Conservation (phyloP, 1,140 invertebrate genomes). For the Aphelinus certus region DNA sequence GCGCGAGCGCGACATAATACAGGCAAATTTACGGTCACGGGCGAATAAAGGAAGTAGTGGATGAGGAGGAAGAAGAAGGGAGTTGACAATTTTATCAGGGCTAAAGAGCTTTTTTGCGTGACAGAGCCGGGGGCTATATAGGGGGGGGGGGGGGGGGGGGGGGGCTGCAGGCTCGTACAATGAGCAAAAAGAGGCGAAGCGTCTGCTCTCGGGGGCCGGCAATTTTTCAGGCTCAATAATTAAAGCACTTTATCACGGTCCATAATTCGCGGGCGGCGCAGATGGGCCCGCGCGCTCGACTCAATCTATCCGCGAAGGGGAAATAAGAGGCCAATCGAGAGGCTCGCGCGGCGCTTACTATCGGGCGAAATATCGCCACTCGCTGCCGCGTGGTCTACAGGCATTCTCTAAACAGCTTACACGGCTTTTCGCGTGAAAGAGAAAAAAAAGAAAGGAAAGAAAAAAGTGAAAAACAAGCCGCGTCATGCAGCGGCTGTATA, state of each 20-base stretch:
- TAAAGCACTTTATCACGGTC: conserved; percentile 31
- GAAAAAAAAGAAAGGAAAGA: neutral
- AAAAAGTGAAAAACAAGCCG: neutral
- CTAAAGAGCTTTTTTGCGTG: neutral
- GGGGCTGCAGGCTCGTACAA: neutral
- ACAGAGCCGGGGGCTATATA: neutral
- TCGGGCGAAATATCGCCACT: conserved; percentile 28
- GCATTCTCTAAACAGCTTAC: conserved; percentile 22
- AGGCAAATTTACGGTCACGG: too few relatives aligned
- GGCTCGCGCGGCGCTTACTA: neutral
- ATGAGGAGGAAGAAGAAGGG: neutral
- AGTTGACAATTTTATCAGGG: conserved; percentile 7
- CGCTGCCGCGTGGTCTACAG: neutral
- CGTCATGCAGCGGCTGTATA: neutral
- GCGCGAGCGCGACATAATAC: too few relatives aligned
- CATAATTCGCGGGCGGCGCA: conserved; percentile 14
- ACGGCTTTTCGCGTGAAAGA: conserved; percentile 6
- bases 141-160: too few relatives aligned
- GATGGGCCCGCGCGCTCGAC: neutral
- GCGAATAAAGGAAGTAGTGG: too few relatives aligned
- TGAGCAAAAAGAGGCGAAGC: neutral
- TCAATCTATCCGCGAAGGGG: neutral
- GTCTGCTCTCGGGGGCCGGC: conserved; percentile 10
- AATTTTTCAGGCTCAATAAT: conserved; percentile 33
- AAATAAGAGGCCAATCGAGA: conserved; percentile 30